Evolutionary conservation across 1,140 invertebrate species (phyloP).

Genomic region (Thalassaphorura encarpata): DNA sequence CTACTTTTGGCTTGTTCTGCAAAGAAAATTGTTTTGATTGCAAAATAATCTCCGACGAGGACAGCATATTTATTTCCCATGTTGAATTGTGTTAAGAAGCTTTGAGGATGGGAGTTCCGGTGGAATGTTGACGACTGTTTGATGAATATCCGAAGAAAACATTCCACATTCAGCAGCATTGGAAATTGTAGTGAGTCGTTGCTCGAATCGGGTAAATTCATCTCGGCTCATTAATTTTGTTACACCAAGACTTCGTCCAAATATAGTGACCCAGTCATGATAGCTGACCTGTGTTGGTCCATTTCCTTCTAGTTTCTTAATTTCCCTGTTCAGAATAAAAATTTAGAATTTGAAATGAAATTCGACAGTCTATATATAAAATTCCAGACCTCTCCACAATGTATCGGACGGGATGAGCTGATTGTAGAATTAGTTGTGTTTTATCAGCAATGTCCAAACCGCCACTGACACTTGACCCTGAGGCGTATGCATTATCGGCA

Average conservation of each 20-base stretch:
- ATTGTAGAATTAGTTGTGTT: constrained; percentile 29
- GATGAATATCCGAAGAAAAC: constrained; percentile 30
- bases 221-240: neutral
- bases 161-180: constrained; percentile 25
- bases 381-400: constrained; percentile 22
- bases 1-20: constrained; percentile 24
- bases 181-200: constrained; percentile 12
- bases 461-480: neutral
- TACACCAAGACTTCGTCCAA: constrained; percentile 17
- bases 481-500: too few relatives aligned
- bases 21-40: constrained; percentile 24
- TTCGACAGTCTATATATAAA: neutral
- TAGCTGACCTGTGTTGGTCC: constrained; percentile 6
- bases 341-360: constrained; percentile 4
- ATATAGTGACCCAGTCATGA: constrained; percentile 27
- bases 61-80: constrained; percentile 30
- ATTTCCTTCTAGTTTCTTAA: constrained; percentile 11
- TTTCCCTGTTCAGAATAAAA: constrained; percentile 18
- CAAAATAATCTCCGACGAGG: constrained; percentile 30
- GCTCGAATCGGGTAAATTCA: constrained; percentile 6
- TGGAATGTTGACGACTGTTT: constrained; percentile 24
- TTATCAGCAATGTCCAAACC: constrained; percentile 26
- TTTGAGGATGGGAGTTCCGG: neutral
- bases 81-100: constrained; percentile 8
- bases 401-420: constrained; percentile 27